Percentiles rank a stretch among this genome's conserved stretches.
These are phyloP conservation scores for Austrofundulus limnaeus DNA, from an alignment of 2,113 vertebrate genomes.

Conservation along the genomic window DNA sequence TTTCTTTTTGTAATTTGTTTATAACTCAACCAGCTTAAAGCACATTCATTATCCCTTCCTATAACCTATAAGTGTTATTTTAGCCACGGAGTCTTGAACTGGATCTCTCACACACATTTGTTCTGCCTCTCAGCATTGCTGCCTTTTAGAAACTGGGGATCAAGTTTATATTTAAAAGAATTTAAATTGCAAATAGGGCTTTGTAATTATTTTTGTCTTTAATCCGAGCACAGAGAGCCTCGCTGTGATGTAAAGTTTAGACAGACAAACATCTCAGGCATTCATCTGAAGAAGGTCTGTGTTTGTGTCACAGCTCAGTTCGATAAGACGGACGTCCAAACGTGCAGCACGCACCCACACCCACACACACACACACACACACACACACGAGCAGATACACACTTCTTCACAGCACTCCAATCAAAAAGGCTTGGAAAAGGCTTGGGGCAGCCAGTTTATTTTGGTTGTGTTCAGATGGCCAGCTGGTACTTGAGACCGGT, in stretches of 20 bases:
- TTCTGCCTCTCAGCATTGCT: slow-evolving; percentile 56
- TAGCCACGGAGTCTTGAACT: slow-evolving; percentile 62
- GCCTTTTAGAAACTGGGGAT: slow-evolving; percentile 66
- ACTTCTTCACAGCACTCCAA: slow-evolving; percentile 23
- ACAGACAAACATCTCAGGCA: slow-evolving; percentile 57
- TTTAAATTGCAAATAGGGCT: slow-evolving; percentile 72
- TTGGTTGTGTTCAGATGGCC: slow-evolving; percentile 72
- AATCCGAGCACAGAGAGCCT: slow-evolving; percentile 62
- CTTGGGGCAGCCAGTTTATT: slow-evolving; percentile 68
- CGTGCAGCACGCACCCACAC: slow-evolving; percentile 24
- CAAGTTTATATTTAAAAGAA: slow-evolving; percentile 72
- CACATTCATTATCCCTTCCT: slow-evolving; percentile 48
- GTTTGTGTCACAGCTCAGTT: slow-evolving; percentile 66
- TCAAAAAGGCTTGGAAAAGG: slow-evolving; percentile 40
- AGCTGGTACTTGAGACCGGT: slow-evolving; percentile 79
- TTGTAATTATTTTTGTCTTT: slow-evolving; percentile 74
- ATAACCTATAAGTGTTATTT: slow-evolving; percentile 70
- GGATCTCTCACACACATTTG: slow-evolving; percentile 61
- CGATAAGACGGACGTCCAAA: slow-evolving; percentile 58
- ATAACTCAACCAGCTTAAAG: slow-evolving; percentile 52
- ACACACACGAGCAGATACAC: slow-evolving; percentile 15
- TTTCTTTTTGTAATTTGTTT: too few relatives aligned
- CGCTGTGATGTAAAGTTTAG: slow-evolving; percentile 60
- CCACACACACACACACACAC: neutral
- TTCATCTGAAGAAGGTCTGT: slow-evolving; percentile 61